Base-by-base conservation (phyloP, 1,140 invertebrate genomes). In the Yoshiicerus persimilis region DNA sequence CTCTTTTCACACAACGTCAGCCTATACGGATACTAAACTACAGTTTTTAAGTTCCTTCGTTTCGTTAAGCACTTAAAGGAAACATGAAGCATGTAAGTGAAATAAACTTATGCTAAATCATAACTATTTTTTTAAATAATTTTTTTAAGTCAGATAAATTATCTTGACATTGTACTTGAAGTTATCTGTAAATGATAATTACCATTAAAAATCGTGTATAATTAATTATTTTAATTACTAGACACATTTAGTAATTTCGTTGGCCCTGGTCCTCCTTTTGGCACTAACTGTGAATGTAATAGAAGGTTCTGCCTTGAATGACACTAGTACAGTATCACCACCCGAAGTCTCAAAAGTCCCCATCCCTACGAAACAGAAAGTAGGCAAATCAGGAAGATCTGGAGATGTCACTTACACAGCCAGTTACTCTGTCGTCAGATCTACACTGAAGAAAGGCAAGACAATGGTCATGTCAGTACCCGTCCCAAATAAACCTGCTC, bases 401-500 rank as follows among this genome's bases (percentile, higher is more conserved):
- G 86, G 86, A 56, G 34, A 41, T 32, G 87, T 88, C 8, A 88
- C 83, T n/a, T 88, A 88, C 80, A 88, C 87, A 36, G 87, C 87
- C 11, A 32, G 75, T n/a, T 88, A 88, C 30, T 88, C 87, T 11
- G 83, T 84, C 13, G 87, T 88, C 11, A 36, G 87, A 84, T 83
- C 83, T 66, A 56, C 87, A 23, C 39, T 84, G 23, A 32, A 75
- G 70, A 10, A 80, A 75, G 38, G 56, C 32, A 75, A 84, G 70
- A 39, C 83, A 0, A 84, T 84, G 83, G 83, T 84, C 83, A 84
- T 30, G 38, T 84, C 83, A 16, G 41, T 56, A 27, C 83, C 83
- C 30, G 83, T 84, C 13, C 38, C 75, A n/a, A 80, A 80, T n/a
- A 80, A 80, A 38, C 75, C 75, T 25, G 13, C 75, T 5, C 75